Conservation (phyloP, 2,888 invertebrate genomes). For the Deroplatys truncata region DNA sequence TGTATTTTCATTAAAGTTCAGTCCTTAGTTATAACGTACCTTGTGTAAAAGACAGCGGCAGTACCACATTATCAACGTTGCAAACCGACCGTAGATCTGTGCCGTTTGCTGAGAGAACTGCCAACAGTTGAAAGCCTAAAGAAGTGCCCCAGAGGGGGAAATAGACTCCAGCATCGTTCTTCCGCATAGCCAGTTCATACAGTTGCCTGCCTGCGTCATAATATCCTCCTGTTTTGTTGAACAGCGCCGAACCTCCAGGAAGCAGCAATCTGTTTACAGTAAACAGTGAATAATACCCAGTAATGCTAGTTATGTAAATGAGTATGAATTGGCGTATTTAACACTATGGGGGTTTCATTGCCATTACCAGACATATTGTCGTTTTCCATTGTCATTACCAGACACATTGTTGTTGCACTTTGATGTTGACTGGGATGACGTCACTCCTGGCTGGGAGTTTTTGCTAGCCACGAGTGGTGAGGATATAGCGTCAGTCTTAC, state of each 20-base stretch:
- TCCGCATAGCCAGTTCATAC: conserved; percentile 60
- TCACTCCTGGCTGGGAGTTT: too few relatives aligned
- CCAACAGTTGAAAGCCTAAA: conserved; percentile 78
- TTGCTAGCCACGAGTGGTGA: too few relatives aligned
- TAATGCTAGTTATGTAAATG: too few relatives aligned
- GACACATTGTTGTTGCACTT: too few relatives aligned
- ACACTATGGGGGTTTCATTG: too few relatives aligned
- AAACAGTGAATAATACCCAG: not conserved
- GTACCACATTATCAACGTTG: conserved; percentile 53
- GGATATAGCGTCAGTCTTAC: too few relatives aligned
- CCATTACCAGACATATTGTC: too few relatives aligned
- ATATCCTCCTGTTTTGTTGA: conserved; percentile 67
- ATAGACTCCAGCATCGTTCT: conserved; percentile 66
- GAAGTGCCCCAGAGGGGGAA: conserved; percentile 89
- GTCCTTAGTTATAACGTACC: conserved; percentile 47
- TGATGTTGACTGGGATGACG: too few relatives aligned
- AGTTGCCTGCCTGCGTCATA: conserved; percentile 65
- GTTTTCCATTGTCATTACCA: too few relatives aligned
- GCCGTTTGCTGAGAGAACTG: conserved; percentile 54
- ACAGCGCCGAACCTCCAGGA: conserved; percentile 75
- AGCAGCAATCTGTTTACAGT: conserved; percentile 60
- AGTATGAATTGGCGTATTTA: too few relatives aligned
- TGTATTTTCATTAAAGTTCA: too few relatives aligned
- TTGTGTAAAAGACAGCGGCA: conserved; percentile 62
- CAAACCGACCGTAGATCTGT: conserved; percentile 62